Conservation (phyloP, 2,888 invertebrate species). For the Drosophila helvetica region DNA sequence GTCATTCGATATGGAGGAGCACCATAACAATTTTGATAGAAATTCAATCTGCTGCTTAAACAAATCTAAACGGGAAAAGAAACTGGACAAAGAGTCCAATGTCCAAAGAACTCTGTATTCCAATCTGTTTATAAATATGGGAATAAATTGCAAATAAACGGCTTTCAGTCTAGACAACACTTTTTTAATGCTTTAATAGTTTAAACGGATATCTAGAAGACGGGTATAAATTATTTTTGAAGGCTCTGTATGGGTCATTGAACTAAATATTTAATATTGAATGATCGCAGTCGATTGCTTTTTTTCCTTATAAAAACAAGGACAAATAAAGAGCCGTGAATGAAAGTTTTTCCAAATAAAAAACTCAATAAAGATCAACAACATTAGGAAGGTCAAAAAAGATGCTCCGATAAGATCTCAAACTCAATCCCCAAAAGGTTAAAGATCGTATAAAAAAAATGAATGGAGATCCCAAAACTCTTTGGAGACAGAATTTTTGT, state of each 20-base stretch:
- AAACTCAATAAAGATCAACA: neutral
- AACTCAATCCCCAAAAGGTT: constrained; percentile 11
- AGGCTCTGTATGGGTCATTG: neutral
- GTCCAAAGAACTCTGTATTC: neutral
- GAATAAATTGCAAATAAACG: neutral
- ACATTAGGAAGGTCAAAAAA: constrained; percentile 4
- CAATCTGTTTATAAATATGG: neutral
- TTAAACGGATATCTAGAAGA: neutral
- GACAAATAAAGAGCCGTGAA: neutral
- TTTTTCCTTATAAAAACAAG: neutral
- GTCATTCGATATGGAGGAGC: neutral
- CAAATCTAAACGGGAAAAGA: neutral
- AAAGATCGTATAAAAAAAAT: constrained; percentile 14
- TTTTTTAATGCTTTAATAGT: neutral
- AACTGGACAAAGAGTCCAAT: neutral
- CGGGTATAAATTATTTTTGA: neutral
- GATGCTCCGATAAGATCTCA: constrained; percentile 26
- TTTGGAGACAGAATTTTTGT: constrained; percentile 15
- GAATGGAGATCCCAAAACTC: constrained; percentile 5
- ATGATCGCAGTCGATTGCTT: no score
- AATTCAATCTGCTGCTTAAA: neutral
- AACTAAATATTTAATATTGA: neutral
- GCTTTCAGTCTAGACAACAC: neutral
- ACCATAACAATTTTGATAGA: neutral
- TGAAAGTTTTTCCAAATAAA: no score